Evolutionary conservation across 2,888 invertebrate species (phyloP).

Genomic region (Willowsia nigromaculata): DNA sequence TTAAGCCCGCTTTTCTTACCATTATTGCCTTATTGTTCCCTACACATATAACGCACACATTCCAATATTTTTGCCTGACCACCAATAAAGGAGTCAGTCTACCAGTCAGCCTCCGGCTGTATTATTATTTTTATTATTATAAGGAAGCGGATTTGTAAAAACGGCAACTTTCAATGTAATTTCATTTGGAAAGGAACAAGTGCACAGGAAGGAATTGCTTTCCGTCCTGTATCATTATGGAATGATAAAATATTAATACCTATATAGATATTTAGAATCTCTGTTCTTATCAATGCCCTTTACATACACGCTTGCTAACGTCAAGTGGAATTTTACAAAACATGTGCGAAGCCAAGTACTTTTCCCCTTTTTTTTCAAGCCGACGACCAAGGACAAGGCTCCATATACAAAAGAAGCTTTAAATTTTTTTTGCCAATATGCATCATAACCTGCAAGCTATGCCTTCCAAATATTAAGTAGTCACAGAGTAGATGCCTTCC

Average conservation of each 20-base stretch:
- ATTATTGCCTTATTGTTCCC: slow-evolving; percentile 52
- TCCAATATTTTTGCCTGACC: slow-evolving; percentile 39
- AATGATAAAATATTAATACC: slow-evolving; percentile 36
- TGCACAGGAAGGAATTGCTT: neutral
- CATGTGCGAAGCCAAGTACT: slow-evolving; percentile 12
- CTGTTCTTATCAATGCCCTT: neutral
- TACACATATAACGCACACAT: slow-evolving; percentile 7
- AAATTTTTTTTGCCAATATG: neutral
- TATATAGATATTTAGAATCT: neutral
- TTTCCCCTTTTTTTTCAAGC: neutral
- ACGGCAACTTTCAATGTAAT: neutral
- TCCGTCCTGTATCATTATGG: slow-evolving; percentile 4
- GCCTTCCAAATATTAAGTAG: neutral
- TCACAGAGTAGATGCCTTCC: neutral
- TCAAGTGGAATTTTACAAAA: neutral
- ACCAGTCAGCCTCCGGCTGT: slow-evolving; percentile 41
- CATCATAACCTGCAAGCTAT: neutral
- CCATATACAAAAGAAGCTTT: neutral
- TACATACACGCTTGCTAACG: neutral
- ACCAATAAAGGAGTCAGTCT: slow-evolving; percentile 29
- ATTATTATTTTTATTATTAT: slow-evolving; percentile 28
- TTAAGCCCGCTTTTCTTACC: slow-evolving; percentile 49
- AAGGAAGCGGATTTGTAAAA: slow-evolving; percentile 11
- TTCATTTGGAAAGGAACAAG: slow-evolving; percentile 6
- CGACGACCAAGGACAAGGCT: neutral